These are phyloP conservation scores for Coleophora flavipennella DNA, from an alignment of 2,888 invertebrate species.

Conservation along the genomic window DNA sequence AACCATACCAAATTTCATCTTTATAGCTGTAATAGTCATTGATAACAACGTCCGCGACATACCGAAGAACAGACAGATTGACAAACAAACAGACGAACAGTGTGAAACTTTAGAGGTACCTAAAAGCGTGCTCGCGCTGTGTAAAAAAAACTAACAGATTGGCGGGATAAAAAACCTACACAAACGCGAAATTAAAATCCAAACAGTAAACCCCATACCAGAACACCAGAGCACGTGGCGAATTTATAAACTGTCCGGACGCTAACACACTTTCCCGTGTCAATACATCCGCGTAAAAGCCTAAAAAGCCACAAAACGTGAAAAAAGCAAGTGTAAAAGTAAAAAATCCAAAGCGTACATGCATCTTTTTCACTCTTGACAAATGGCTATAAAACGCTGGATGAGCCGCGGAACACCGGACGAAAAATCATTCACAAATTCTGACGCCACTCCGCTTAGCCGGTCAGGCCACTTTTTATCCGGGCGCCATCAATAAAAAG, in stretches of 20 bases:
- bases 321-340: conserved; percentile 28
- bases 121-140: no score
- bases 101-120: no score
- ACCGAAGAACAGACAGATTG: no score
- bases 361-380: conserved; percentile 68
- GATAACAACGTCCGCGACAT: no score
- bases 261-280: conserved; percentile 71
- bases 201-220: conserved; percentile 13
- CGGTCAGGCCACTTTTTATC: conserved; percentile 58
- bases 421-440: conserved; percentile 69
- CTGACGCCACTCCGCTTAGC: conserved; percentile 55
- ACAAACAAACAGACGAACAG: no score
- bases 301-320: conserved; percentile 53
- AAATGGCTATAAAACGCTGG: conserved; percentile 66
- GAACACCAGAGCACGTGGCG: conserved; percentile 27
- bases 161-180: conserved; percentile 6
- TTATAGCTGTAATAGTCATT: no score
- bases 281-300: conserved; percentile 70
- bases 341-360: conserved; percentile 34
- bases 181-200: conserved; percentile 10
- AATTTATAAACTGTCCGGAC: conserved; percentile 63
- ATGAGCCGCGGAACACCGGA: conserved; percentile 44
- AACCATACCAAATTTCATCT: no score
- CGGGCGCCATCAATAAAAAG: conserved; percentile 66
- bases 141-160: conserved; percentile 9